phyloP scores from a whole-genome alignment of 2,113 vertebrate genomes.

The Cynoglossus semilaevis region DNA sequence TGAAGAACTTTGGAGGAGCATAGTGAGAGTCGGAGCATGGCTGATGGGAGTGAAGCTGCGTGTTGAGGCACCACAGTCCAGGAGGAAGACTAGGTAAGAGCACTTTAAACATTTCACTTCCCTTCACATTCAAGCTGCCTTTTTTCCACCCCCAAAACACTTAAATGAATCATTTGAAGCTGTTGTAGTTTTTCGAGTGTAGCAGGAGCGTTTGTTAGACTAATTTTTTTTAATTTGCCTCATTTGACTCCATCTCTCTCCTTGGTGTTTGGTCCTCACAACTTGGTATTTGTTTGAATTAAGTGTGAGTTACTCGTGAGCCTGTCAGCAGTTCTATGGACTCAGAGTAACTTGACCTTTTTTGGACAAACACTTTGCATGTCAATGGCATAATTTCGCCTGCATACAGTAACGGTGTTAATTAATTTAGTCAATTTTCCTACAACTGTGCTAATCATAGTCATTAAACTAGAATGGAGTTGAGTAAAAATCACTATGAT shows the following conservation, averaged over 20 bases:
- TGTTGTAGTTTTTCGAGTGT: too few relatives aligned
- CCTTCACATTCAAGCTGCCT: too few relatives aligned
- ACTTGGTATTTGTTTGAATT: not conserved
- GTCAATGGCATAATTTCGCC: not conserved
- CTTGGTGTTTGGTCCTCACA: not conserved
- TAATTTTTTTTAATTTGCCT: not conserved
- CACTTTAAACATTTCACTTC: too few relatives aligned
- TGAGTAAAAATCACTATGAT: too few relatives aligned
- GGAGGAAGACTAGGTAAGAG: constrained; percentile 65
- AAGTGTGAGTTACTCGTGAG: not conserved
- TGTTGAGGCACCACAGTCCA: constrained; percentile 41
- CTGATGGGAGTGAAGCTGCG: constrained; percentile 40
- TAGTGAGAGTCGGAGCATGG: constrained; percentile 48
- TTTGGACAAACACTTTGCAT: not conserved
- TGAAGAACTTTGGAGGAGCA: constrained; percentile 51
- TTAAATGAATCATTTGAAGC: too few relatives aligned
- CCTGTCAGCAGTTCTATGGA: constrained; percentile 1
- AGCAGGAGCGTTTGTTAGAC: too few relatives aligned
- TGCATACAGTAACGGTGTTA: not conserved
- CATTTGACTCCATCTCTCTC: constrained; percentile 11
- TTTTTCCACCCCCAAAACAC: too few relatives aligned
- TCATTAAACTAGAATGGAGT: too few relatives aligned
- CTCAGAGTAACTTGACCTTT: constrained; percentile 4
- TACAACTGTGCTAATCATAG: not conserved
- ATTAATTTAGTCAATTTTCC: not conserved